Percentiles rank a stretch among this genome's conserved stretches.
Evolutionary conservation across 2,888 invertebrate genomes (phyloP).

Genomic region (Lasioglossum marginatum): DNA sequence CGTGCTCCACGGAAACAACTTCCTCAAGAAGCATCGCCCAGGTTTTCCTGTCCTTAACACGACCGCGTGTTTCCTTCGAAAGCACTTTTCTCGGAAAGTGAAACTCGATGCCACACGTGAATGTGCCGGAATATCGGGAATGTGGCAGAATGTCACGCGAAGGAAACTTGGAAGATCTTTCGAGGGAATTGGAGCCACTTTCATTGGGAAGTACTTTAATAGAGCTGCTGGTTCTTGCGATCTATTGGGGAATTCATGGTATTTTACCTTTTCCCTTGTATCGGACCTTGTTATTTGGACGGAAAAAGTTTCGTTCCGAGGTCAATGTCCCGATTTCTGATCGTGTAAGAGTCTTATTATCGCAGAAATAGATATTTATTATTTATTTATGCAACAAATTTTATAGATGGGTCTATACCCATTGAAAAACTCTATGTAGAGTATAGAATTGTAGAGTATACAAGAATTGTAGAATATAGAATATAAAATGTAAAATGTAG

Average conservation of each 20-base stretch:
- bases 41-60: not conserved
- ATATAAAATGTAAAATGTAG: too few relatives aligned
- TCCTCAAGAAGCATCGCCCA: not conserved
- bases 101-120: constrained; percentile 42
- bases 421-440: too few relatives aligned
- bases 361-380: too few relatives aligned
- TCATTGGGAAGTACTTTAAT: constrained; percentile 34
- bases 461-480: not conserved
- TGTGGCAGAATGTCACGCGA: constrained; percentile 35
- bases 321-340: too few relatives aligned
- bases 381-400: too few relatives aligned
- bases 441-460: too few relatives aligned
- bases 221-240: constrained; percentile 20
- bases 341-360: too few relatives aligned
- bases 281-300: not conserved
- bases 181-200: constrained; percentile 44
- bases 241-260: not conserved
- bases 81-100: constrained; percentile 52
- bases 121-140: constrained; percentile 12
- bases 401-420: too few relatives aligned
- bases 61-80: constrained; percentile 18
- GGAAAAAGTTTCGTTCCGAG: not conserved
- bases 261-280: not conserved
- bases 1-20: not conserved
- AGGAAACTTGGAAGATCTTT: constrained; percentile 39